Evolutionary conservation across 1,140 invertebrate species (phyloP).

Genomic region (Pachypeltis micranthus): DNA sequence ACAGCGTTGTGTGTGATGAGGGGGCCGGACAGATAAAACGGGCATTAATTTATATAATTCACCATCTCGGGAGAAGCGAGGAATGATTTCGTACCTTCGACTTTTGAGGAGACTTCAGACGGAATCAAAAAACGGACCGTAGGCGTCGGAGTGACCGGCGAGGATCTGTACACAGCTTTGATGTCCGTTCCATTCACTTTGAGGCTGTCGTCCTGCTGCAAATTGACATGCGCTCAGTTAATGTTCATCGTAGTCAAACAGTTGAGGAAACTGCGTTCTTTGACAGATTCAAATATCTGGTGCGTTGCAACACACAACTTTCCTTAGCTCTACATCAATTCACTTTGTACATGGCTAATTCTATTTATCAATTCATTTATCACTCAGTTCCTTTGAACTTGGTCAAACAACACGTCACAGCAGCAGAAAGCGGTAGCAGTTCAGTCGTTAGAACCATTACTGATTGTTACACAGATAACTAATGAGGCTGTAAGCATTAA

Average conservation of each 20-base stretch:
- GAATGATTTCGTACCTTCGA: not conserved
- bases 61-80: not conserved
- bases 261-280: not conserved
- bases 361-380: too few relatives aligned
- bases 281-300: not conserved
- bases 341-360: too few relatives aligned
- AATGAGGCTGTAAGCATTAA: too few relatives aligned
- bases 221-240: not conserved
- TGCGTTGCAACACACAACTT: too few relatives aligned
- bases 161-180: slow-evolving; percentile 19
- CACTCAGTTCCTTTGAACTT: too few relatives aligned
- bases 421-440: too few relatives aligned
- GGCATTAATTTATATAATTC: not conserved
- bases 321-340: too few relatives aligned
- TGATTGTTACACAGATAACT: too few relatives aligned
- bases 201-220: slow-evolving; percentile 22
- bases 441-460: too few relatives aligned
- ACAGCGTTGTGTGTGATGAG: too few relatives aligned
- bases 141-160: slow-evolving; percentile 17
- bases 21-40: too few relatives aligned
- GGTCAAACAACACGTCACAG: too few relatives aligned
- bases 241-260: not conserved
- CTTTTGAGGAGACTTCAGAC: slow-evolving; percentile 34
- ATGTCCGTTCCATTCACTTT: slow-evolving; percentile 23
- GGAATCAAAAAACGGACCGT: slow-evolving; percentile 20